Evolutionary conservation across 2,113 vertebrate species (phyloP), one percentile per base, ranked within the genome.

Genomic region (Lophotis ruficrista): DNA sequence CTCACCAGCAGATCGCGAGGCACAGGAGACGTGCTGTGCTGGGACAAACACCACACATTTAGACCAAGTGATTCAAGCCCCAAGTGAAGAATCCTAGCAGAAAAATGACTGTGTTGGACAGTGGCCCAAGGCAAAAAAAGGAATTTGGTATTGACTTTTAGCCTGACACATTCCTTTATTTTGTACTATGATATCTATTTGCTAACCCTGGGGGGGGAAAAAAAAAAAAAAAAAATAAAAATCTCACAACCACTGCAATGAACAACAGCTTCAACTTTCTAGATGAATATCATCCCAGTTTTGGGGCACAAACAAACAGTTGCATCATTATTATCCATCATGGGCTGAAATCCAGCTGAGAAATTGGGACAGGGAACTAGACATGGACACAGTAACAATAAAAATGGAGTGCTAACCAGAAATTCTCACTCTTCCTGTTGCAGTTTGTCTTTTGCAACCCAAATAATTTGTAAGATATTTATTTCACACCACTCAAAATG

Each of bases 361-460:
- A 87, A 91, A 91, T 35, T 21, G 23, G 72, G 81, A 90, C n/a
- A 77, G 81, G 83, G 75, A 83, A 16, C 11, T 50, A 76, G 64
- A 71, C 2, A 2, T 33, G 51, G 28, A 50, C 4, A 2, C 19
- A 82, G 9, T 50, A 62, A 7, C 41, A 89, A 77, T 4, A 93
- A 54, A 82, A 91, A 83, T 2, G 12, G 31, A 68, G 35, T 5
- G 30, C 66, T 66, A 81, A 75, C 28, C 65, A 91, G 76, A 76
- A 94, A n/a, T 37, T 75, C 65, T 54, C 64, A 43, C 69, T 30
- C 76, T 89, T 76, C 68, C 53, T 83, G 16, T 41, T 93, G 87
- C 83, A 76, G 64, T 68, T 78, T 72, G 73, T 51, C 47, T 89
- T 87, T 82, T 65, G 80, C 80, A 96, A 77, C 24, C 24, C 65